These are phyloP conservation scores for Stictonetta naevosa DNA, from an alignment of 2,113 vertebrate genomes.

Conservation along the genomic window DNA sequence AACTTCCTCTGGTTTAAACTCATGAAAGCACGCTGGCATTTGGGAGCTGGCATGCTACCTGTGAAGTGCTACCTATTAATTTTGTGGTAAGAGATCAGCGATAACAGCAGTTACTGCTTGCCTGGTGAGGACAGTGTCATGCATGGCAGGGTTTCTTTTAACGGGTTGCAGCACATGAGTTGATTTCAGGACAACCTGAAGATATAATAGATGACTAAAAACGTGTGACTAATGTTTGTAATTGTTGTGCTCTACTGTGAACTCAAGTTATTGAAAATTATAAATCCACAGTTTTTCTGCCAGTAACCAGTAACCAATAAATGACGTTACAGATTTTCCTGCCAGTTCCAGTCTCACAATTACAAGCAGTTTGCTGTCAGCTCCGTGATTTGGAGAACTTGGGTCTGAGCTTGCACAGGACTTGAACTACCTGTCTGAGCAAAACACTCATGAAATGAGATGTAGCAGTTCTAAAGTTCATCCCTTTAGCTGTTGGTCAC, in stretches of 20 bases:
- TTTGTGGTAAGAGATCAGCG: not conserved
- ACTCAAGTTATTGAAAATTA: not conserved
- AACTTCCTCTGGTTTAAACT: not conserved
- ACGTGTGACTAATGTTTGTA: not conserved
- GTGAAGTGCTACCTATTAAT: not conserved
- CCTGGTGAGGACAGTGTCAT: not conserved
- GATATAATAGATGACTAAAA: not conserved
- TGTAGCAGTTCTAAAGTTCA: not conserved
- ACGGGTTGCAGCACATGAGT: accelerated
- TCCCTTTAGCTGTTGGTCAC: not conserved
- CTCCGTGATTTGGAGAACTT: not conserved
- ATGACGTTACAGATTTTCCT: not conserved
- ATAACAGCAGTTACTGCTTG: not conserved
- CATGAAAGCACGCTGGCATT: not conserved
- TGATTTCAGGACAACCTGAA: not conserved
- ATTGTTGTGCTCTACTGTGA: not conserved
- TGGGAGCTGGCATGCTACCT: not conserved
- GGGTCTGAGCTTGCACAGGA: not conserved
- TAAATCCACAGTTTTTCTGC: not conserved
- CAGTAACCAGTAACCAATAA: not conserved
- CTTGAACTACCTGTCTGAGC: accelerated
- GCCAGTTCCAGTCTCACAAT: not conserved
- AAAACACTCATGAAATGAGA: not conserved
- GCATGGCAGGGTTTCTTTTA: not conserved
- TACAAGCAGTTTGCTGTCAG: accelerated